A percentile compares a stretch with the other conserved stretches of the same genome.
Conservation (phyloP, 1,140 invertebrate genomes). For the Hydropsyche tenuis region DNA sequence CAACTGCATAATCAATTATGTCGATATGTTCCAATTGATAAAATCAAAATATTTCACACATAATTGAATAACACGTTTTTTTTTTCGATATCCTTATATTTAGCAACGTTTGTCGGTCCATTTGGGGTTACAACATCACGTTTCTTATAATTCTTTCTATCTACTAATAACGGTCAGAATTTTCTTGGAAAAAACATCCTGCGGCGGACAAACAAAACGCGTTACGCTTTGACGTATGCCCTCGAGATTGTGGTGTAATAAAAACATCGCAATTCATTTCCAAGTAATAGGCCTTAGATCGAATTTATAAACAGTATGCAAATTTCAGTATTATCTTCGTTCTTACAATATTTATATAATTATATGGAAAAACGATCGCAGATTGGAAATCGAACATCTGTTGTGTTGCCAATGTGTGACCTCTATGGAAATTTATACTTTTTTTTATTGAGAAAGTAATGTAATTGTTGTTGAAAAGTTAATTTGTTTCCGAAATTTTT, state of each 20-base stretch:
- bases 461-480: no score
- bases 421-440: no score
- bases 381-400: no score
- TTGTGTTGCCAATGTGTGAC: no score
- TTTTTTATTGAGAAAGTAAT: no score
- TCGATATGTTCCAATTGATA: no score
- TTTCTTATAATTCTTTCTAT: neutral
- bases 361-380: no score
- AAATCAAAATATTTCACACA: no score
- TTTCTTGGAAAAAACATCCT: neutral
- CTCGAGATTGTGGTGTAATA: neutral
- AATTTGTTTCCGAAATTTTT: no score
- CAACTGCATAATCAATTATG: no score
- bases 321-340: neutral
- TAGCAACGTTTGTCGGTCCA: neutral
- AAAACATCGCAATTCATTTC: neutral
- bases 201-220: neutral
- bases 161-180: neutral
- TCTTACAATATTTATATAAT: no score
- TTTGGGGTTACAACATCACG: slow-evolving; percentile 4
- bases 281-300: neutral
- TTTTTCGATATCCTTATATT: neutral
- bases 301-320: neutral
- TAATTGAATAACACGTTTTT: no score
- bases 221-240: neutral